phyloP scores from a whole-genome alignment of 2,888 invertebrate genomes.

The Drosophila lacicola region DNA sequence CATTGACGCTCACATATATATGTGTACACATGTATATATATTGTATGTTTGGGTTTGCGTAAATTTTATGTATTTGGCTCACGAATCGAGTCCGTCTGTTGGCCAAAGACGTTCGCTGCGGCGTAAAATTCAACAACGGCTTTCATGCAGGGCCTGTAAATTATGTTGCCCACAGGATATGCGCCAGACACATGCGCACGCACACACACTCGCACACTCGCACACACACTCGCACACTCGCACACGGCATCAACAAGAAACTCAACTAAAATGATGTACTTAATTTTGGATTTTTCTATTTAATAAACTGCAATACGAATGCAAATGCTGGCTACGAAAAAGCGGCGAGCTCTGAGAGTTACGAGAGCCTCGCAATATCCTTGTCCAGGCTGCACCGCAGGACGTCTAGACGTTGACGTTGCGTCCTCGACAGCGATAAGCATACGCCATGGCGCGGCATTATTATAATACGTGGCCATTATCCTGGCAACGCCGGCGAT shows the following conservation, averaged over 20 bases:
- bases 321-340: constrained; percentile 30
- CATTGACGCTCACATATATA: not conserved
- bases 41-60: constrained; percentile 42
- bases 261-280: constrained; percentile 69
- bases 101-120: constrained; percentile 66
- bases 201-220: constrained; percentile 9
- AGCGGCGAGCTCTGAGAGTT: constrained; percentile 4
- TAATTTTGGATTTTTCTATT: constrained; percentile 70
- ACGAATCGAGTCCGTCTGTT: constrained; percentile 65
- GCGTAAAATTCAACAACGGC: constrained; percentile 72
- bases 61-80: constrained; percentile 74
- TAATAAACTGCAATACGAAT: constrained; percentile 76
- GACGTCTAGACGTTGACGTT: constrained; percentile 78
- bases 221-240: constrained; percentile 3
- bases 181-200: constrained; percentile 64
- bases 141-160: constrained; percentile 62
- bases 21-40: too few relatives aligned
- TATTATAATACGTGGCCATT: constrained; percentile 80
- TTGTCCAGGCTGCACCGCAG: constrained; percentile 68
- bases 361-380: constrained; percentile 35
- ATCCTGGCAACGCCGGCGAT: constrained; percentile 74
- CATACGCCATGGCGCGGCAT: constrained; percentile 76
- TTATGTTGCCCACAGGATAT: constrained; percentile 79
- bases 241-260: constrained; percentile 52
- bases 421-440: constrained; percentile 74